These are phyloP conservation scores for Ceratothoa steindachneri DNA, from an alignment of 2,888 invertebrate species.

Conservation along the genomic window DNA sequence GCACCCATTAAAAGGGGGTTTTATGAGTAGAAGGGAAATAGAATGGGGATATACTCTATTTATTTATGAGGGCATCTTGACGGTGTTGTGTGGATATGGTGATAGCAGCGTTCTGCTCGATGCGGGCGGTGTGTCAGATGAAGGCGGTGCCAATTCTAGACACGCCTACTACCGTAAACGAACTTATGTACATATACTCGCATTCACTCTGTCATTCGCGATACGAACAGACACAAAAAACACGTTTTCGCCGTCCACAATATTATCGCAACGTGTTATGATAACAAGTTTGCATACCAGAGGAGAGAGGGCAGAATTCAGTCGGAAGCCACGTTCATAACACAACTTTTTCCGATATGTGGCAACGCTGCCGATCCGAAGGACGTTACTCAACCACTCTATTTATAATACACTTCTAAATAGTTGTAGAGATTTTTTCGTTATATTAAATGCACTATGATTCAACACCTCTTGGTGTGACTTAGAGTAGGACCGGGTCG, in stretches of 20 bases:
- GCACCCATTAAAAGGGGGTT: conserved; percentile 44
- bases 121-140: conserved; percentile 6
- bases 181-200: conserved; percentile 5
- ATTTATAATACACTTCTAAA: no score
- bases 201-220: neutral
- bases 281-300: neutral
- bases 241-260: neutral
- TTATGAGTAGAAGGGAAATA: conserved; percentile 13
- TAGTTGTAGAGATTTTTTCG: no score
- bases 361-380: no score
- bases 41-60: conserved; percentile 10
- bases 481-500: no score
- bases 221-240: conserved; percentile 1
- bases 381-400: no score
- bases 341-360: no score
- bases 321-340: no score
- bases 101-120: conserved; percentile 6
- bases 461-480: no score
- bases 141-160: conserved; percentile 11
- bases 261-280: conserved; percentile 7
- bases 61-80: conserved; percentile 12
- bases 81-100: conserved; percentile 13
- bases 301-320: neutral
- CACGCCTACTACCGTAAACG: conserved; percentile 9
- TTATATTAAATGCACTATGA: no score